Percentiles rank a stretch among this genome's conserved stretches.
phyloP scores from a whole-genome alignment of 2,113 vertebrate species.

The Ovis canadensis region DNA sequence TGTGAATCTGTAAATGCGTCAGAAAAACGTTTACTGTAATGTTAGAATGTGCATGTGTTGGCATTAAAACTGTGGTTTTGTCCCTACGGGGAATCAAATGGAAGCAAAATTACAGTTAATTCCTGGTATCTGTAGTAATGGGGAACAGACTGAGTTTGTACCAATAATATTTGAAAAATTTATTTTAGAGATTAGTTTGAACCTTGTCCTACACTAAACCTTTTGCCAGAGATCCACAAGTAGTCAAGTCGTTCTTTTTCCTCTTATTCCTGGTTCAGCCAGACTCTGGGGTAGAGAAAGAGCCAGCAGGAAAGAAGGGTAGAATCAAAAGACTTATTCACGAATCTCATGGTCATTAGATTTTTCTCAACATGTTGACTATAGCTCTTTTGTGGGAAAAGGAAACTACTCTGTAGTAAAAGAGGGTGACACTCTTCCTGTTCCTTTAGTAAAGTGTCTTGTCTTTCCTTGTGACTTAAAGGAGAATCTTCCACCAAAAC shows the following conservation, averaged over 20 bases:
- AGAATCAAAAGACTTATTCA: neutral
- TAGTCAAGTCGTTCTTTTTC: neutral
- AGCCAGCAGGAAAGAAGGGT: neutral
- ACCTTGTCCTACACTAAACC: constrained; percentile 18
- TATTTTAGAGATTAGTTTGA: constrained; percentile 51
- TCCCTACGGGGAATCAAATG: constrained; percentile 46
- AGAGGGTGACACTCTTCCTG: neutral
- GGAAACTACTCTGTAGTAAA: neutral
- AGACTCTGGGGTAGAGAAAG: neutral
- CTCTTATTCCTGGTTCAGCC: neutral
- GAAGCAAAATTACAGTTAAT: constrained; percentile 62
- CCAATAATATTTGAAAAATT: constrained; percentile 42
- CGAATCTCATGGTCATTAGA: neutral
- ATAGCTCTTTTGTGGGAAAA: neutral
- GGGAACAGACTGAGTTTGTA: constrained; percentile 35
- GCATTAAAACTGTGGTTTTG: constrained; percentile 62
- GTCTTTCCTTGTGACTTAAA: neutral
- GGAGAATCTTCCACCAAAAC: neutral
- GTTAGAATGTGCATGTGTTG: constrained; percentile 61
- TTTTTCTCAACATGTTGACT: neutral
- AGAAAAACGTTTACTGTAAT: constrained; percentile 64
- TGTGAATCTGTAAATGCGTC: constrained; percentile 51
- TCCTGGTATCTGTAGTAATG: constrained; percentile 61
- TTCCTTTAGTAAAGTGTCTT: neutral
- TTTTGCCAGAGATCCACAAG: neutral